phyloP scores from a whole-genome alignment of 2,797 vertebrate species.

The Sciurus vulgaris region DNA sequence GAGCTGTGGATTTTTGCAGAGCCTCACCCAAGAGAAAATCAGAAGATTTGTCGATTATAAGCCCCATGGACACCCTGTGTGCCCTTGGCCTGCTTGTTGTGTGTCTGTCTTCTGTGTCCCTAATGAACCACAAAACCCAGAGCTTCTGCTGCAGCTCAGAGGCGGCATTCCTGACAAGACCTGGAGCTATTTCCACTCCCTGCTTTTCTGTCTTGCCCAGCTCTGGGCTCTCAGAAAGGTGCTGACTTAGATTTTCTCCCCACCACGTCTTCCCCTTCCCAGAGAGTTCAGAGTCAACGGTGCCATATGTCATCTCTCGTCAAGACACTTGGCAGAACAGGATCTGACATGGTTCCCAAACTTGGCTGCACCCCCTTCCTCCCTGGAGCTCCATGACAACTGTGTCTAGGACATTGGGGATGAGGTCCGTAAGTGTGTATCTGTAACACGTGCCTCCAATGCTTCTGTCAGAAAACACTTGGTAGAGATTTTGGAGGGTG shows the following conservation, averaged over 20 bases:
- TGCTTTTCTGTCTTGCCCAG: not conserved
- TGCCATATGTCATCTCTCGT: not conserved
- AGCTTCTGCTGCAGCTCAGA: not conserved
- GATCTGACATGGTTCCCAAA: not conserved
- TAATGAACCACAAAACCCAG: not conserved
- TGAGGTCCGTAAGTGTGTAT: not conserved
- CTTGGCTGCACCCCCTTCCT: too few relatives aligned
- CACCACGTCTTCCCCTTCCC: not conserved
- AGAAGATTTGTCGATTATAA: not conserved
- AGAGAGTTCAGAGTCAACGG: not conserved
- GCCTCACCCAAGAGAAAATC: not conserved
- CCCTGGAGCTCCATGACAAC: not conserved
- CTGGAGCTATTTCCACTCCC: not conserved
- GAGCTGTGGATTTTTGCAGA: not conserved
- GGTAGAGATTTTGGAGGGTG: not conserved
- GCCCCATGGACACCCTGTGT: not conserved
- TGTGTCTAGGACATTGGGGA: not conserved
- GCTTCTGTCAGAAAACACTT: conserved; percentile 9
- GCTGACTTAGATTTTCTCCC: not conserved
- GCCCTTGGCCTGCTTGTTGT: not conserved
- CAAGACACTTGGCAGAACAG: not conserved
- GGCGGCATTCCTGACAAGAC: not conserved
- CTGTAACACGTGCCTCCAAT: not conserved
- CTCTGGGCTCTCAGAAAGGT: not conserved
- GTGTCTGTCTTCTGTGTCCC: not conserved